phyloP scores from a whole-genome alignment of 2,888 invertebrate genomes.

The Ophion ventricosus region DNA sequence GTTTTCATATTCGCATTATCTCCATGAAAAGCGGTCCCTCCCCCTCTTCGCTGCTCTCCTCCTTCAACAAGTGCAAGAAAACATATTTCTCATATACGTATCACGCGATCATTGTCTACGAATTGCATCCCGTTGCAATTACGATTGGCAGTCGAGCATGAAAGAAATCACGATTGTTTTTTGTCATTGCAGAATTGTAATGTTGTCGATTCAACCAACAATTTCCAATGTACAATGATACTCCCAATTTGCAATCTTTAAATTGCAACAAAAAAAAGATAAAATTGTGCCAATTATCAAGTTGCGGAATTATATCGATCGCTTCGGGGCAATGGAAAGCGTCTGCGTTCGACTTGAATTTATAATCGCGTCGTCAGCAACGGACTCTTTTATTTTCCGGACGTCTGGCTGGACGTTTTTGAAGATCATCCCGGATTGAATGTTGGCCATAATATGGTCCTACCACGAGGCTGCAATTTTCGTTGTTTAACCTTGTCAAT shows the following conservation, averaged over 20 bases:
- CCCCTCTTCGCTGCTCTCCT: background rate
- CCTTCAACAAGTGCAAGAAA: background rate
- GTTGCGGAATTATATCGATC: conserved; percentile 13
- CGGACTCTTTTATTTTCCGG: conserved; percentile 46
- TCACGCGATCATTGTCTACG: conserved; percentile 26
- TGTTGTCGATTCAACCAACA: background rate
- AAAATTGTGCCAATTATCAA: conserved; percentile 23
- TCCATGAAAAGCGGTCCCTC: conserved; percentile 8
- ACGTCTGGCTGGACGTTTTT: background rate
- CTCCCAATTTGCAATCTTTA: background rate
- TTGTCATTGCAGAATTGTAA: conserved; percentile 9
- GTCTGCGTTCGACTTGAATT: conserved; percentile 31
- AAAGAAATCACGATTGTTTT: conserved; percentile 16
- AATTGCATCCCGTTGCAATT: conserved; percentile 40
- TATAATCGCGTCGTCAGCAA: conserved; percentile 10
- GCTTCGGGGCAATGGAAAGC: conserved; percentile 52
- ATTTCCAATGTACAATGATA: background rate
- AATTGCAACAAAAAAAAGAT: conserved; percentile 3
- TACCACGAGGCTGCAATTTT: background rate
- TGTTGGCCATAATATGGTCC: background rate
- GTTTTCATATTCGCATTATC: conserved; percentile 41
- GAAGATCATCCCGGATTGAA: background rate
- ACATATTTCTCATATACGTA: conserved; percentile 5
- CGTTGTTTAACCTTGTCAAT: background rate
- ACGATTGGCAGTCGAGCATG: conserved; percentile 31